Evolutionary conservation across 2,113 vertebrate genomes (phyloP).

Genomic region (Motacilla alba): DNA sequence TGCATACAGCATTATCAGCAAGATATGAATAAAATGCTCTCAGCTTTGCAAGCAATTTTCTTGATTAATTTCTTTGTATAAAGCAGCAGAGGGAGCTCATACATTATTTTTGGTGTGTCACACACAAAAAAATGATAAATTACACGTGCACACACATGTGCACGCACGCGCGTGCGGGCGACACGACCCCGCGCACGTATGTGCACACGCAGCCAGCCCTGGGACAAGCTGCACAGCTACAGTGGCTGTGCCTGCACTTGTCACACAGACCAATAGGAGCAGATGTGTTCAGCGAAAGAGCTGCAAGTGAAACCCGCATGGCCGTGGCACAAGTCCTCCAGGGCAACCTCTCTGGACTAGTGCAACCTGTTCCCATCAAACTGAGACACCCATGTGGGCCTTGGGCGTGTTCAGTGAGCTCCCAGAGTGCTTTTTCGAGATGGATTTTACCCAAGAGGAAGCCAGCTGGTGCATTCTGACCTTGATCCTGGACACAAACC

Average conservation of each 20-base stretch:
- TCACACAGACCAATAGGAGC: slow-evolving; percentile 51
- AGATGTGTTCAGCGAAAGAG: slow-evolving; percentile 2
- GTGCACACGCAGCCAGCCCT: neutral
- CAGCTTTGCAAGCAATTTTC: slow-evolving; percentile 50
- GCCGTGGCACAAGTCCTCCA: rapidly evolving
- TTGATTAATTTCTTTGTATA: slow-evolving; percentile 52
- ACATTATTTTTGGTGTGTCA: slow-evolving; percentile 68
- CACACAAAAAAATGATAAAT: slow-evolving; percentile 42
- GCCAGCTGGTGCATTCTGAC: rapidly evolving
- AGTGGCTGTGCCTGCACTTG: slow-evolving; percentile 43
- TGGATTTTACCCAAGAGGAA: neutral
- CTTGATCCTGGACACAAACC: rapidly evolving
- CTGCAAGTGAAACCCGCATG: rapidly evolving
- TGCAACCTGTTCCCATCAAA: neutral
- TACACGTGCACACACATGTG: slow-evolving; percentile 5
- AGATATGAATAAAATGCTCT: slow-evolving; percentile 38
- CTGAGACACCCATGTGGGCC: neutral
- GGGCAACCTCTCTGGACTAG: neutral
- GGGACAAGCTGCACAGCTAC: neutral
- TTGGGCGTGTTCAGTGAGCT: neutral
- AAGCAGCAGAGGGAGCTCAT: slow-evolving; percentile 75
- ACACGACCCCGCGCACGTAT: rapidly evolving
- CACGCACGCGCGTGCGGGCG: rapidly evolving
- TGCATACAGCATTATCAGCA: slow-evolving; percentile 23
- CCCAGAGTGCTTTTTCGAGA: neutral